Conservation (phyloP, 2,888 invertebrate genomes). For the Drosophila atripex region DNA sequence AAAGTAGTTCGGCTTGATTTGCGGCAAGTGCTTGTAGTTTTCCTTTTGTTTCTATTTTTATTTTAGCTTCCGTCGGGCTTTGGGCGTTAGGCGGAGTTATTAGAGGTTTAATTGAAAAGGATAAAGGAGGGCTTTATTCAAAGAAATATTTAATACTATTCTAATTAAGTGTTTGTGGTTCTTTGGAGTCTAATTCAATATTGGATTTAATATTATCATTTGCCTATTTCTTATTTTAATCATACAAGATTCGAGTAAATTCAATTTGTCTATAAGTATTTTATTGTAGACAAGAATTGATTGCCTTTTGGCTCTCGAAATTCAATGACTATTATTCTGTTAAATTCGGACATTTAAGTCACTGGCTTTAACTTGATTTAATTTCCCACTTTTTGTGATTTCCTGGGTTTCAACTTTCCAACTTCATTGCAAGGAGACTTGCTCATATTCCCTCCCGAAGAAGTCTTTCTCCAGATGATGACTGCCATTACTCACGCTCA, state of each 20-base stretch:
- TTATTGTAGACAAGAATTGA: conserved; percentile 5
- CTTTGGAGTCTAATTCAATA: not conserved
- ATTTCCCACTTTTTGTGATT: conserved; percentile 30
- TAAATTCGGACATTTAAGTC: conserved; percentile 6
- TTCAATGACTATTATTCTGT: conserved; percentile 11
- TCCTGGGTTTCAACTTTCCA: conserved; percentile 10
- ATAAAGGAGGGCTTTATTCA: conserved; percentile 3
- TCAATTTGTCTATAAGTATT: not conserved
- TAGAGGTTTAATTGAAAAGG: conserved; percentile 6
- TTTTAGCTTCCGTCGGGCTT: conserved; percentile 9
- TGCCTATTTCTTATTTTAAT: not conserved
- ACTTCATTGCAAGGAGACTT: conserved; percentile 16
- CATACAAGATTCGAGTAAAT: too few species aligned
- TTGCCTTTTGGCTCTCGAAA: conserved; percentile 4
- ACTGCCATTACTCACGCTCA: conserved; percentile 45
- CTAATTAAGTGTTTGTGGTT: conserved; percentile 12
- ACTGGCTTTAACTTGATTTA: conserved; percentile 32
- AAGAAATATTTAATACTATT: not conserved
- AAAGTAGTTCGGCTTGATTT: conserved; percentile 46
- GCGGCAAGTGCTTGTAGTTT: conserved; percentile 31
- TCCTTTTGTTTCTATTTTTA: not conserved
- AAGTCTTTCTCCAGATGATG: conserved; percentile 20
- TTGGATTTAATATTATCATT: too few species aligned
- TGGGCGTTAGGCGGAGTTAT: conserved; percentile 35
- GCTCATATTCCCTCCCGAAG: conserved; percentile 6